Conservation (phyloP, 1,140 invertebrate genomes). For the Formica selysi region DNA sequence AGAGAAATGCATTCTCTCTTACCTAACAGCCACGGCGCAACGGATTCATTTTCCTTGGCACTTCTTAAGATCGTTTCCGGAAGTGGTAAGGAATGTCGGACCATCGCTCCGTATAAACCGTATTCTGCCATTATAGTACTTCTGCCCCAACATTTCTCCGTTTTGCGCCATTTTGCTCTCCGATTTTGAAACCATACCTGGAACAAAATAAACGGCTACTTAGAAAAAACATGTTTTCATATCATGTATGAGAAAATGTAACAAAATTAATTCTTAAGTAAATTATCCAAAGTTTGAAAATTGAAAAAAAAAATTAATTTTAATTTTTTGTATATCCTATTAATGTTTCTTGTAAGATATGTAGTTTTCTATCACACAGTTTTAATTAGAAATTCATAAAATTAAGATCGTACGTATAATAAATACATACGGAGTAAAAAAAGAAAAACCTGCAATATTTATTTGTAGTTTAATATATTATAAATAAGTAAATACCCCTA, state of each 20-base stretch:
- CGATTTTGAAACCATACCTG: constrained; percentile 99
- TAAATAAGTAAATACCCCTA: too few species aligned
- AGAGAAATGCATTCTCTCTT: constrained; percentile 75
- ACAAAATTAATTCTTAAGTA: background rate
- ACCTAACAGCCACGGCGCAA: constrained; percentile 99
- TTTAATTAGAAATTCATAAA: too few species aligned
- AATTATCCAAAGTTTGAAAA: too few species aligned
- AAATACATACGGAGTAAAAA: too few species aligned
- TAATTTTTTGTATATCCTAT: too few species aligned
- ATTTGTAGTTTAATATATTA: too few species aligned
- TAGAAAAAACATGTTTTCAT: background rate
- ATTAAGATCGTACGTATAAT: too few species aligned
- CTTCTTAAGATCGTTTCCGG: constrained; percentile 99
- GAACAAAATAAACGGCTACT: constrained; percentile 34
- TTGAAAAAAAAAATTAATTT: too few species aligned
- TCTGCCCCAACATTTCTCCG: constrained; percentile 99
- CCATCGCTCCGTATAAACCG: constrained; percentile 99
- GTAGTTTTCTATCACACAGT: too few species aligned
- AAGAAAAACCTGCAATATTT: too few species aligned
- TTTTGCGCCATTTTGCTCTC: constrained; percentile 99
- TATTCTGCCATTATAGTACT: constrained; percentile 99
- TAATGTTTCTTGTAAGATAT: too few species aligned
- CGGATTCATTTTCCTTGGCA: constrained; percentile 97
- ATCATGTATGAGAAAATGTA: background rate
- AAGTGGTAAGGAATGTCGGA: constrained; percentile 97